Evolutionary conservation across 2,113 vertebrate species (phyloP).

Genomic region (Tyrannus savana): DNA sequence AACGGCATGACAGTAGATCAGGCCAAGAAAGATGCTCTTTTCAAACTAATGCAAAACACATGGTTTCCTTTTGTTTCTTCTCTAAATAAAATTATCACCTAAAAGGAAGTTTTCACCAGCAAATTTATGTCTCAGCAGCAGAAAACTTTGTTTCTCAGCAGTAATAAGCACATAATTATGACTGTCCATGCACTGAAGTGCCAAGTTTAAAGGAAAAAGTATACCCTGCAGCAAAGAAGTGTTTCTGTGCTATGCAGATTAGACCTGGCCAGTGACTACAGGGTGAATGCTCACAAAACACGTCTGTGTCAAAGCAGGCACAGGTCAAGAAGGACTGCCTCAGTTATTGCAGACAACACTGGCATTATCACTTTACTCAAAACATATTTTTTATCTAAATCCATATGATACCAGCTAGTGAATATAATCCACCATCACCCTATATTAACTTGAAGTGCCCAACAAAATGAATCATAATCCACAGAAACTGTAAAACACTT

Average conservation of each 20-base stretch:
- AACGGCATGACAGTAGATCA: not conserved
- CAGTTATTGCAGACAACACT: not conserved
- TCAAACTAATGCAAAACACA: not conserved
- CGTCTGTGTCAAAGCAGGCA: not conserved
- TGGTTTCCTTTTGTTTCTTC: not conserved
- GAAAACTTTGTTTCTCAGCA: not conserved
- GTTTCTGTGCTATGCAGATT: rapidly evolving
- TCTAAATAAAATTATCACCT: not conserved
- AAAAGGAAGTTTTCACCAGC: not conserved
- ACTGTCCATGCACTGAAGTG: not conserved
- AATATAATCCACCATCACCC: not conserved
- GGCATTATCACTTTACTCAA: not conserved
- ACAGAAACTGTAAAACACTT: not conserved
- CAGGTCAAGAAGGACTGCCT: not conserved
- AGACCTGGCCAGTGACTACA: not conserved
- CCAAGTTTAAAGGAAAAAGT: not conserved
- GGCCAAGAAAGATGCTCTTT: not conserved
- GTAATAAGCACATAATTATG: not conserved
- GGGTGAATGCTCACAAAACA: not conserved
- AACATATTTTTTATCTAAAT: not conserved
- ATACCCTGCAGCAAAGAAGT: not conserved
- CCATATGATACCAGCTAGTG: not conserved
- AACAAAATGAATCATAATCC: not conserved
- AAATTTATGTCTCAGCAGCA: not conserved
- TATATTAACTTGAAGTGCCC: not conserved